Percentiles rank a stretch among this genome's conserved stretches.
phyloP scores from a whole-genome alignment of 2,797 vertebrate genomes.

The Pangasius sanitwongsei region DNA sequence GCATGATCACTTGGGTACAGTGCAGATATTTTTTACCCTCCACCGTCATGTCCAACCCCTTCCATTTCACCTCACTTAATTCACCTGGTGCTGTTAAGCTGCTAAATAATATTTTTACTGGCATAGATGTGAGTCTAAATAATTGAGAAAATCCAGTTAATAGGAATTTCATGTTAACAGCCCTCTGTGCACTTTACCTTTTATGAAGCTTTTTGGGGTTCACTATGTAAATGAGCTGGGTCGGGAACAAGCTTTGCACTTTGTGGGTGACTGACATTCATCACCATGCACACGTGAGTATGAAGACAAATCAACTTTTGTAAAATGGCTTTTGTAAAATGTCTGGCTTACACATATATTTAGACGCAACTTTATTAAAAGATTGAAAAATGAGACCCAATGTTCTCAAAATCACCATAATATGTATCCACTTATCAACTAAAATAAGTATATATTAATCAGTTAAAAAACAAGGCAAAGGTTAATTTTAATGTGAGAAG shows the following conservation, averaged over 20 bases:
- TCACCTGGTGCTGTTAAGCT: background rate
- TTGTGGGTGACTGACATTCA: background rate
- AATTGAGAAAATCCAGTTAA: background rate
- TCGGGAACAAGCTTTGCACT: background rate
- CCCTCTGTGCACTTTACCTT: background rate
- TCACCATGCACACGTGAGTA: background rate
- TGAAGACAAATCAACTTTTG: background rate
- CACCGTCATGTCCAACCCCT: background rate
- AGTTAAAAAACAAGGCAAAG: background rate
- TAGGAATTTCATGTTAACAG: background rate
- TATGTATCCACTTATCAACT: background rate
- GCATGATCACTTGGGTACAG: background rate
- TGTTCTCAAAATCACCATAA: background rate
- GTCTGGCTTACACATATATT: background rate
- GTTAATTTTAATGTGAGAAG: background rate
- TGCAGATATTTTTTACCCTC: background rate
- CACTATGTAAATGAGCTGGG: slow-evolving; percentile 11
- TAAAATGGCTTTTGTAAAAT: background rate
- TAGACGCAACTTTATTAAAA: background rate
- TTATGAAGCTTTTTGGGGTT: slow-evolving; percentile 2
- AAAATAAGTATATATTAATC: background rate
- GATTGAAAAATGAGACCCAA: background rate
- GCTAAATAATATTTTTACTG: slow-evolving; percentile 5
- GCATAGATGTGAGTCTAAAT: background rate
- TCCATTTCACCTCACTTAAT: background rate